A percentile compares a stretch with the other conserved stretches of the same genome.
These are phyloP conservation scores for Monarcha castaneiventris DNA, from an alignment of 2,113 vertebrate genomes.

Conservation along the genomic window DNA sequence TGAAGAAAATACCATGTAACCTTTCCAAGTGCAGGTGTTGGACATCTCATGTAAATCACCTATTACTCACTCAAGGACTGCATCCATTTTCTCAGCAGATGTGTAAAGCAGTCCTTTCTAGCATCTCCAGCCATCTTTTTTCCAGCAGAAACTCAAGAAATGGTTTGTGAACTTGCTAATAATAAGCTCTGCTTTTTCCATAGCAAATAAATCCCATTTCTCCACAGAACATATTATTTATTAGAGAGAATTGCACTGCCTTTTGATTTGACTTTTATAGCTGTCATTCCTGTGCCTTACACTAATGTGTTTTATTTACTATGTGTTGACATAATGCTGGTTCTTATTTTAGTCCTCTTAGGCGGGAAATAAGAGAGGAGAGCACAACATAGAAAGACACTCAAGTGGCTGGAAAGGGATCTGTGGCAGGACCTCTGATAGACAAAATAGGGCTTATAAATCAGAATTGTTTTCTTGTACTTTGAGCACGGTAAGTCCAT, in stretches of 20 bases:
- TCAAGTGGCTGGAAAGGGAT: neutral
- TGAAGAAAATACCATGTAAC: neutral
- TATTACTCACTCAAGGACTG: neutral
- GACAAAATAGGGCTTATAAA: neutral
- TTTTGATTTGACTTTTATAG: neutral
- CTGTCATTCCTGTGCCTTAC: neutral
- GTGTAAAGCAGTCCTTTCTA: neutral
- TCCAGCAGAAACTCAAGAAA: neutral
- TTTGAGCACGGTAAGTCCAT: neutral
- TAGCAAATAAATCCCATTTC: neutral
- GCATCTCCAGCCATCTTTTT: neutral
- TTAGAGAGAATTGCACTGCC: neutral
- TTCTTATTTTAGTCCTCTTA: neutral
- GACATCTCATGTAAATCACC: neutral
- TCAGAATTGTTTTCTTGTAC: neutral
- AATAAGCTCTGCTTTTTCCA: neutral
- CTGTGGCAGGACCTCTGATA: neutral
- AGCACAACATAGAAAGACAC: neutral
- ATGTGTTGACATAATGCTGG: neutral
- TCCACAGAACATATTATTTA: neutral
- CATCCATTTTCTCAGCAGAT: neutral
- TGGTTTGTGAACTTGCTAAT: neutral
- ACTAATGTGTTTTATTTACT: neutral
- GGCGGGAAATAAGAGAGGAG: neutral
- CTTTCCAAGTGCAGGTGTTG: neutral